Evolutionary conservation across 2,797 vertebrate species (phyloP).

Genomic region (Micromesistius poutassou): DNA sequence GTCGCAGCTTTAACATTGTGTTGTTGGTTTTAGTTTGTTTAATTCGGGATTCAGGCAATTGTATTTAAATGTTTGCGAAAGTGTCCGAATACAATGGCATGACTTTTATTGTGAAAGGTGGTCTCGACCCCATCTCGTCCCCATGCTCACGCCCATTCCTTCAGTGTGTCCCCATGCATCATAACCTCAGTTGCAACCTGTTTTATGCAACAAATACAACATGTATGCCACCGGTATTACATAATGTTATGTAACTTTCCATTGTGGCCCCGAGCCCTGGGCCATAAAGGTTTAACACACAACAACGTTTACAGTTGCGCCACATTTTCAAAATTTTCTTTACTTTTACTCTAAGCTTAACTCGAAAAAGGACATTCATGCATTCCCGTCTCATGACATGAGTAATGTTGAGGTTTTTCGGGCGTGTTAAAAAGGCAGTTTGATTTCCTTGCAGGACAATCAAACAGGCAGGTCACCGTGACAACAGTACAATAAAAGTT

Average conservation of each 20-base stretch:
- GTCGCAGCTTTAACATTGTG: not conserved
- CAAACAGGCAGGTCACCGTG: not conserved
- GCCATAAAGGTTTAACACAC: not conserved
- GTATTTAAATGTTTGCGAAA: not conserved
- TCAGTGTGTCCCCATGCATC: not conserved
- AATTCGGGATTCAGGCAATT: not conserved
- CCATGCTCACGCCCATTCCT: not conserved
- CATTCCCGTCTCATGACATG: not conserved
- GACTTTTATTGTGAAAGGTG: not conserved
- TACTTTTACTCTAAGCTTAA: not conserved
- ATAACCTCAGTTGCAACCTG: not conserved
- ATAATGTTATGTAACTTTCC: not conserved
- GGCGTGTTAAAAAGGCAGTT: not conserved
- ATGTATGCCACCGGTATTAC: not conserved
- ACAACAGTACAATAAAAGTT: not conserved
- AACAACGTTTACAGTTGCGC: not conserved
- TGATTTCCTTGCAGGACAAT: not conserved
- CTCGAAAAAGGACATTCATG: not conserved
- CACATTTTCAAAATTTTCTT: not conserved
- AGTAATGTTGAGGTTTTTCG: not conserved
- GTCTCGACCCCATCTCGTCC: no score
- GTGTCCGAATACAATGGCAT: not conserved
- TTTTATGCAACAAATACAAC: not conserved
- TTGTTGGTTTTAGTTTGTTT: not conserved
- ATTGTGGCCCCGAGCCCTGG: not conserved